Percentiles rank a stretch among this genome's conserved stretches.
phyloP scores from a whole-genome alignment of 2,888 invertebrate genomes.

The Ectobius pallidus region DNA sequence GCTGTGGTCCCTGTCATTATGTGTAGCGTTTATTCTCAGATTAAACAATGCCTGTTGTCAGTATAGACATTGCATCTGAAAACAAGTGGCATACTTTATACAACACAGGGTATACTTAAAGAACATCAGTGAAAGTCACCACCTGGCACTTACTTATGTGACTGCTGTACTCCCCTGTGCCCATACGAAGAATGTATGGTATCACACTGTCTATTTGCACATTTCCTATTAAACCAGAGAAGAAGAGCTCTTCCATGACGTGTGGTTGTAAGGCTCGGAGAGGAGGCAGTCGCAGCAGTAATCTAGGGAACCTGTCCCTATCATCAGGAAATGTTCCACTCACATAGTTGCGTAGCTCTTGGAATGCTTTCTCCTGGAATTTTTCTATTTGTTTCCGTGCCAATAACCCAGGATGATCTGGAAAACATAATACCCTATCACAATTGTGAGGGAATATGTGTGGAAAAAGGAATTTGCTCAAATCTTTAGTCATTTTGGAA shows the following conservation, averaged over 20 bases:
- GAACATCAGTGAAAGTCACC: too few relatives aligned
- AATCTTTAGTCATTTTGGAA: too few relatives aligned
- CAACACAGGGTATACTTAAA: too few relatives aligned
- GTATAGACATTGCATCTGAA: too few relatives aligned
- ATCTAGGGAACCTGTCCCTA: slow-evolving; percentile 64
- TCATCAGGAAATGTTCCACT: slow-evolving; percentile 56
- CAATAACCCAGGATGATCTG: slow-evolving; percentile 60
- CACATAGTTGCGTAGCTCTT: slow-evolving; percentile 61
- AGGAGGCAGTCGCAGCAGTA: slow-evolving; percentile 73
- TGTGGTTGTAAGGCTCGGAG: slow-evolving; percentile 73
- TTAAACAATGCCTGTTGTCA: too few relatives aligned
- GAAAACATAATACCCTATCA: too few relatives aligned
- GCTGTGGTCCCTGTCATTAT: too few relatives aligned
- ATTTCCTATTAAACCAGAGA: slow-evolving; percentile 88
- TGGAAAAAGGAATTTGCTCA: too few relatives aligned
- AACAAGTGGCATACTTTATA: too few relatives aligned
- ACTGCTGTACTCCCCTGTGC: slow-evolving; percentile 51
- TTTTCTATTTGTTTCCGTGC: slow-evolving; percentile 61
- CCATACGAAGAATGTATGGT: slow-evolving; percentile 83
- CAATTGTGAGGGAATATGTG: too few relatives aligned
- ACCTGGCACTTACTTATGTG: slow-evolving; percentile 43
- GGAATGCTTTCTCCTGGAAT: slow-evolving; percentile 67
- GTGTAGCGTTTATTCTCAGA: too few relatives aligned
- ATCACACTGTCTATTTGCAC: slow-evolving; percentile 95
- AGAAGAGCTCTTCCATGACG: slow-evolving; percentile 89